Conservation (phyloP, 2,888 invertebrate species). For the Scrobipalpa atriplicella region DNA sequence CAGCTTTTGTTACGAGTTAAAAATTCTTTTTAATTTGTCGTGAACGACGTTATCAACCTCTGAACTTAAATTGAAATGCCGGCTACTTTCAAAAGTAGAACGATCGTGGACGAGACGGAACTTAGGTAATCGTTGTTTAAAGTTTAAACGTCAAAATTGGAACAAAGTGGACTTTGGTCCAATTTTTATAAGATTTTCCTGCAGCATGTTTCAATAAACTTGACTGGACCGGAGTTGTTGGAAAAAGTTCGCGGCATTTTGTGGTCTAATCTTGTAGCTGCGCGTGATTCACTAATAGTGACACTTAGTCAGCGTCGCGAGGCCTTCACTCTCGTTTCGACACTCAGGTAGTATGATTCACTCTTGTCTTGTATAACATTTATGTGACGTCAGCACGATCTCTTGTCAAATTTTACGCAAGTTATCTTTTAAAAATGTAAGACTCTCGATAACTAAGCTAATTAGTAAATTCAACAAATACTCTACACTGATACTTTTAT, state of each 20-base stretch:
- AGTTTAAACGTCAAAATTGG: slow-evolving; percentile 16
- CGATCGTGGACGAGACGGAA: slow-evolving; percentile 1
- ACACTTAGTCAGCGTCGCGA: slow-evolving; percentile 20
- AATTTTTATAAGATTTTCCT: background rate
- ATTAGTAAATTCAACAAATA: background rate
- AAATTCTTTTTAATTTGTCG: background rate
- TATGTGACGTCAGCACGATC: background rate
- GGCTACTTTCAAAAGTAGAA: slow-evolving; percentile 13
- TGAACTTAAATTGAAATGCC: slow-evolving; percentile 13
- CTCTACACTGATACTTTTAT: too few species aligned
- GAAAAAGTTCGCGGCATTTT: background rate
- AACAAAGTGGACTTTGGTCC: background rate
- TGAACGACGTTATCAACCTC: slow-evolving; percentile 9
- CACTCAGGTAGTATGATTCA: background rate
- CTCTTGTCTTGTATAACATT: background rate
- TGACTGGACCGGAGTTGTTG: background rate
- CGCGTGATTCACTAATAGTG: slow-evolving; percentile 16
- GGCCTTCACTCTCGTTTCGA: slow-evolving; percentile 9
- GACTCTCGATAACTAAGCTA: background rate
- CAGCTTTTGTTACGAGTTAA: background rate
- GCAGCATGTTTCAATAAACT: background rate
- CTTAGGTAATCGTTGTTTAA: slow-evolving; percentile 18
- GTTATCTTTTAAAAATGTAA: background rate
- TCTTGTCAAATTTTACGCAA: background rate
- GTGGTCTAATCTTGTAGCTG: slow-evolving; percentile 6